Evolutionary conservation across 2,797 vertebrate genomes (phyloP).

Genomic region (Platalea minor): DNA sequence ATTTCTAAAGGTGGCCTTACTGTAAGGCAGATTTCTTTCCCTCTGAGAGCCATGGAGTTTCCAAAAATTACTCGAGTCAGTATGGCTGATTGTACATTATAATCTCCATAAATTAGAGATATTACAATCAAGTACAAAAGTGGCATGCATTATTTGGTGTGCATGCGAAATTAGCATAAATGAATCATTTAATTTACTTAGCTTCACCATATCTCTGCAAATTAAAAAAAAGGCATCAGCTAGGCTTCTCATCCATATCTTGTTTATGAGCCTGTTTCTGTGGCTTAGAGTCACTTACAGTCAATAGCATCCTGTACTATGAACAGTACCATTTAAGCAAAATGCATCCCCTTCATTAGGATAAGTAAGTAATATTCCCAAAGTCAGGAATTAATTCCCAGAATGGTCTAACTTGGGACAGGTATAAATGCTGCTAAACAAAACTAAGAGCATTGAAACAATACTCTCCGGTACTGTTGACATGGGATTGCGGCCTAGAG

Average conservation of each 20-base stretch:
- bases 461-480: neutral
- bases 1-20: neutral
- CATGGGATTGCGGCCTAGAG: neutral
- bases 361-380: neutral
- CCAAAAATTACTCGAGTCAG: neutral
- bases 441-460: neutral
- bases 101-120: neutral
- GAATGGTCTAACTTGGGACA: neutral
- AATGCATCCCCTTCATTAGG: neutral
- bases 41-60: neutral
- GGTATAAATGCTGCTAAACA: neutral
- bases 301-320: neutral
- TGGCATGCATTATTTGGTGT: neutral
- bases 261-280: neutral
- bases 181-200: conserved; percentile 19
- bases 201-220: neutral
- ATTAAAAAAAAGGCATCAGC: conserved; percentile 3
- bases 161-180: conserved; percentile 1
- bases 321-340: neutral
- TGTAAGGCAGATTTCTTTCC: neutral
- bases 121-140: neutral
- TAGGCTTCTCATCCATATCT: neutral
- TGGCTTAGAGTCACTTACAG: neutral
- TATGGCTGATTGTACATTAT: neutral
- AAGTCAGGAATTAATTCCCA: neutral